These are phyloP conservation scores for Hystrix cristata DNA, from an alignment of 2,113 vertebrate species.

Conservation along the genomic window DNA sequence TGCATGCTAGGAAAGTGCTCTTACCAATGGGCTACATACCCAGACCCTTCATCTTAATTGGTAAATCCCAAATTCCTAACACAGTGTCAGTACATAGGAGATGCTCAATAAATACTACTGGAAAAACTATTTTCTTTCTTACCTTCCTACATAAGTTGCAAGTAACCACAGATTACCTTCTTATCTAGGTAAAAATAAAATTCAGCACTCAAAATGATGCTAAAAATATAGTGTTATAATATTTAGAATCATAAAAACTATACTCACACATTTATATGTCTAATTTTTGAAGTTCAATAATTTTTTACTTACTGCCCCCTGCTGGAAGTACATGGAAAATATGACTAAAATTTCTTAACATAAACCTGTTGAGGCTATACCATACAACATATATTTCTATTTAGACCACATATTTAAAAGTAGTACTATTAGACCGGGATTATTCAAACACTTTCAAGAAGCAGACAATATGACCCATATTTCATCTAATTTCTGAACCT, in stretches of 20 bases:
- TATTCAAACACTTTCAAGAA: slow-evolving; percentile 37
- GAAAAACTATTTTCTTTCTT: slow-evolving; percentile 52
- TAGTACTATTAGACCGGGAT: not conserved
- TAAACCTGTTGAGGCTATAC: not conserved
- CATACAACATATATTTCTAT: not conserved
- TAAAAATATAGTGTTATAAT: not conserved
- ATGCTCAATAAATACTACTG: not conserved
- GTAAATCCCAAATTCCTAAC: slow-evolving; percentile 39
- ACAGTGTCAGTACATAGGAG: not conserved
- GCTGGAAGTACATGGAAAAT: slow-evolving; percentile 36
- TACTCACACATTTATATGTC: not conserved
- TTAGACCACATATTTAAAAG: not conserved
- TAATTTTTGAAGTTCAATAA: slow-evolving; percentile 36
- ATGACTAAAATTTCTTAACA: slow-evolving; percentile 21
- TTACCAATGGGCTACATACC: not conserved
- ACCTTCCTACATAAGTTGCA: not conserved
- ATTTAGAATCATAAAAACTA: slow-evolving; percentile 44
- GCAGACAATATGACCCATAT: not conserved
- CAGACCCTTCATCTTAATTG: not conserved
- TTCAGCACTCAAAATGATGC: slow-evolving; percentile 42
- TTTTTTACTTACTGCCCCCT: slow-evolving; percentile 58
- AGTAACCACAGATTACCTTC: slow-evolving; percentile 50
- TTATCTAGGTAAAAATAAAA: slow-evolving; percentile 44
- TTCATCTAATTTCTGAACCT: not conserved
- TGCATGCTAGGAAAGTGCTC: not conserved